Base-by-base conservation (phyloP, 64 coral and sea anemone genomes). In the Astreopora myriophthalma region DNA sequence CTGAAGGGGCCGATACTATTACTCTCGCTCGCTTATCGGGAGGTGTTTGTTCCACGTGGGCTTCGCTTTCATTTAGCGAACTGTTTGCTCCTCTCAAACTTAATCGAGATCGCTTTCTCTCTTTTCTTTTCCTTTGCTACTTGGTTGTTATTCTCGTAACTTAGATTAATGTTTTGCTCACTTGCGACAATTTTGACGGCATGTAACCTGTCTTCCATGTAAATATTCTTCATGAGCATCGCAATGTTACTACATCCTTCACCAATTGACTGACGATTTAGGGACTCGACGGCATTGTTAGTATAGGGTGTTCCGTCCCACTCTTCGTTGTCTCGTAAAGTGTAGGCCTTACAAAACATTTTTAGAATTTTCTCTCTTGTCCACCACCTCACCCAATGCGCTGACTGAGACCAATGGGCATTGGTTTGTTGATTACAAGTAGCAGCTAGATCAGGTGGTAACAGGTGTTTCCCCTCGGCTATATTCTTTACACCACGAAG, bases 201-300 rank as follows among this genome's bases (percentile, higher is more conserved):
- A 55, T 90, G 75, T 36, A 91, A 24, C 39, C 88, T 91, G 52
- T 90, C 75, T 69, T 82, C 63, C 49, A 72, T 42, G 62, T 91
- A 91, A 68, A 72, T 91, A 39, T 91, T 91, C 25, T 80, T 70
- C 66, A 82, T 48, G 33, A 80, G 38, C 44, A 91, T 23, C 19
- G 73, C 16, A 60, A 91, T 91, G 44, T 91, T 91, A 60, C 62
- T 84, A 31, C 89, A 70, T 32, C 76, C 89, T 35, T 91, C 78
- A 51, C 60, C 65, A 71, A 91, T 58, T 33, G 76, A 74, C 25
- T 84, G 76, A 46, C 65, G n/a, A 80, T 91, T 82, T 71, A 81
- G 24, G 2, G 42, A 82, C n/a, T 91, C 88, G 1, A 91, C 64
- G n/a, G 70, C 9, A 22, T 88, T 88, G 26, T 58, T 58, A 22